Evolutionary conservation across 2,797 vertebrate genomes (phyloP).

Genomic region (Eulemur mongoz): DNA sequence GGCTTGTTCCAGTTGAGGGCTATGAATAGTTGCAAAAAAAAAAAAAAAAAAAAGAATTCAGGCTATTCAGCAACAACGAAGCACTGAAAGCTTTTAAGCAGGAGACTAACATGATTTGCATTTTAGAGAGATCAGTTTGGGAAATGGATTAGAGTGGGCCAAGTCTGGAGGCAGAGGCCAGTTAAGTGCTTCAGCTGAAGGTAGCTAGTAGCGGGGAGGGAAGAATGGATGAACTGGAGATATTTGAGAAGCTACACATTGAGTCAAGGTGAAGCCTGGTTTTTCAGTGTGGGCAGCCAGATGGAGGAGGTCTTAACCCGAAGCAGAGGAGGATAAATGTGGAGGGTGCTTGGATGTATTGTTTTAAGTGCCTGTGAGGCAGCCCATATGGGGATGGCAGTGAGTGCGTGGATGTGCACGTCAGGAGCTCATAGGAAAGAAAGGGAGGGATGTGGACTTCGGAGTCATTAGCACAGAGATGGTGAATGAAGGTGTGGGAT

Average conservation of each 20-base stretch:
- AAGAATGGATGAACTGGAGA: background rate
- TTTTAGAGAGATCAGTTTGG: background rate
- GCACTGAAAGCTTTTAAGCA: background rate
- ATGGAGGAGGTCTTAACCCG: background rate
- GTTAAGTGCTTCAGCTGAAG: background rate
- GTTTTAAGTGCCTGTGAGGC: background rate
- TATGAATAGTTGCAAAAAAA: background rate
- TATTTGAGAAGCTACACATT: background rate
- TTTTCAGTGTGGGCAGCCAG: background rate
- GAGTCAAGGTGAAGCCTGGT: background rate
- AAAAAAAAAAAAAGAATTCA: too few relatives aligned
- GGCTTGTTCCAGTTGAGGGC: background rate
- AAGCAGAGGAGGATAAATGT: background rate
- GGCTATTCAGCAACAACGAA: background rate
- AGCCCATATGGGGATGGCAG: background rate
- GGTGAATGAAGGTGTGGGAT: background rate
- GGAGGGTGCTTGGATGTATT: background rate
- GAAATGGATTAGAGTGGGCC: background rate
- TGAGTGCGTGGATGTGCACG: background rate
- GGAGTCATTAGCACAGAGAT: background rate
- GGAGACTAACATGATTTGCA: background rate
- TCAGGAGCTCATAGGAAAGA: background rate
- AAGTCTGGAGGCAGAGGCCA: background rate
- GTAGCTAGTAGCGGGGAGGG: background rate
- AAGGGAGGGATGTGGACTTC: background rate